Evolutionary conservation across 2,113 vertebrate genomes (phyloP), one percentile per base, ranked within the genome.

Genomic region (Datnioides undecimradiatus): DNA sequence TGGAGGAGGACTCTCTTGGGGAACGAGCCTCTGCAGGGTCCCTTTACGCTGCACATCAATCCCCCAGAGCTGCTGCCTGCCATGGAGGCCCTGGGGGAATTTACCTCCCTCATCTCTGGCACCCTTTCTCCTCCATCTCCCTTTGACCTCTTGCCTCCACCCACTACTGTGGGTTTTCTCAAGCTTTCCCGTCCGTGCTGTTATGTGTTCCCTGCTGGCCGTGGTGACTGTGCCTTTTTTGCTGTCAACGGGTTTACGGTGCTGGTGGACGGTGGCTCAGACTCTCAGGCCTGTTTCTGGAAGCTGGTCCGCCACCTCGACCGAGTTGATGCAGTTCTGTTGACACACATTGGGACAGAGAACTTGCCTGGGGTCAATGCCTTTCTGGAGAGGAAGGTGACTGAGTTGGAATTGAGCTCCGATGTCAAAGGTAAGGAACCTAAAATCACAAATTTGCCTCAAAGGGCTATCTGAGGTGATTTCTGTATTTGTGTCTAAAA

Each of bases 221-320:
- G 96, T 0, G 98, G 98, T 0, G 97, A 99, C 46, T 96, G 97
- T 0, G 97, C 98, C 38, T 98, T 99, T 73, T 99, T 99, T 1
- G 97, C 97, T 0, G 96, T 99, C 9, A 98, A 96, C 0, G 98
- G 98, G 0, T 99, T 99, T 92, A 99, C 98, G 0, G 84, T 99
- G 16, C 51, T 99, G 91, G 94, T 99, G 31, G 96, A 99, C 0
- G 98, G 98, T 0, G 98, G 98, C 2, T 99, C 98, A 0, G 97
- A 99, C 90, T 93, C 95, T 27, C 96, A 95, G 19, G 97, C 98
- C 0, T 97, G 96, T 82, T 99, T 99, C 85, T 99, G 98, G 98
- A 99, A 98, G 88, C 93, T 99, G 90, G 96, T 99, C 33, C 86
- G 98, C n/a, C 98, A 99, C 91, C 94, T 99, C 54, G 98, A 99